Base-by-base conservation (phyloP, 2,797 vertebrate genomes). In the Poliocrania exsul region DNA sequence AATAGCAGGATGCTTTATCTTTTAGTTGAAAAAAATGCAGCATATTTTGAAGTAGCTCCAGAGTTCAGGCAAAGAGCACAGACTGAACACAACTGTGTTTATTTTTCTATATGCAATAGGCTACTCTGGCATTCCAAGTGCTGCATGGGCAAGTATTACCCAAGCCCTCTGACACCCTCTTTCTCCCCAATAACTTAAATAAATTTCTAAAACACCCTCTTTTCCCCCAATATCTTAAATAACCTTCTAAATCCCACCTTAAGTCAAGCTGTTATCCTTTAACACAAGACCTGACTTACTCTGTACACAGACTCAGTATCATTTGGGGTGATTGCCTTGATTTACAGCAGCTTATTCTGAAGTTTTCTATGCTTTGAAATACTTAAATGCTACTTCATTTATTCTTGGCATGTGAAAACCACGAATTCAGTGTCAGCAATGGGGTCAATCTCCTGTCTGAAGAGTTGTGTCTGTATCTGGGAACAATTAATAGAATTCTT, bases 111-210 rank as follows among this genome's bases (percentile, higher is more conserved):
- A 25, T 25, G 24, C 35, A 70, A 58, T 12, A 82, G 40, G 11
- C 17, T 90, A 7, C n/a, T 49, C 20, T 54, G 26, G 5, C 11
- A 8, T 81, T 73, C n/a, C 38, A 84, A 13, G 23, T 67, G 15
- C 11, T 35, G 11, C 9, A 10, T 16, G 33, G 35, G 1, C 8
- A 14, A 1, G 0, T 51, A 23, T 33, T 80, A 17, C 11, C 28
- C 61, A 72, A 81, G 26, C 18, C 53, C 16, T 72, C 50, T 19
- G 4, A 49, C 13, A 64, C 2, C 4, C 15, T 38, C 8, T 33
- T 86, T 33, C 70, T 9, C 23, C 60, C 24, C 20, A 33, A 4
- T 53, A 37, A 53, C 16, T 71, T 64, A n/a, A 86, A 49, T 4
- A 70, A 5, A 5, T 9, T 60, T 53, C 37, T 46, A 57, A 90